Conservation (phyloP, 2,797 vertebrate genomes). For the Dallia pectoralis region DNA sequence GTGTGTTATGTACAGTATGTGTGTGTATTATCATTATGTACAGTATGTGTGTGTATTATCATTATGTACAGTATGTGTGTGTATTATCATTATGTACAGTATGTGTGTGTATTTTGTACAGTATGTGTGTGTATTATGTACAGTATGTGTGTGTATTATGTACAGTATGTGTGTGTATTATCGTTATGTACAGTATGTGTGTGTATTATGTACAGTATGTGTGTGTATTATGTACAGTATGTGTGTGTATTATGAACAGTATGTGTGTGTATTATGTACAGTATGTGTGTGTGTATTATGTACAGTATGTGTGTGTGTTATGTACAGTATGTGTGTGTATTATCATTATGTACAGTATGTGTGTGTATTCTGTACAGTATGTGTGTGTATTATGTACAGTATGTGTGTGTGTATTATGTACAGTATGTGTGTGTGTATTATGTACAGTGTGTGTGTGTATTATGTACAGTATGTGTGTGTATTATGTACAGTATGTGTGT, state of each 20-base stretch:
- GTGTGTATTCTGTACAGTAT: not conserved
- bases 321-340: not conserved
- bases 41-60: not conserved
- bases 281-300: not conserved
- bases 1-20: not conserved
- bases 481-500: not conserved
- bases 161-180: not conserved
- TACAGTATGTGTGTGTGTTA: no score
- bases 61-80: not conserved
- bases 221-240: no score
- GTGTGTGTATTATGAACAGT: no score
- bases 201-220: not conserved
- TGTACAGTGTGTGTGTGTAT: no score
- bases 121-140: no score
- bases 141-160: no score
- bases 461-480: no score
- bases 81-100: not conserved
- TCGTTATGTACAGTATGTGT: not conserved
- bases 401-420: conserved; percentile 2
- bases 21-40: conserved; percentile 4
- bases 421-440: not conserved
- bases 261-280: no score
- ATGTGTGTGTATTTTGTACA: not conserved
- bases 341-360: not conserved
- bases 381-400: no score